Percentiles rank a stretch among this genome's conserved stretches.
Evolutionary conservation across 1,140 invertebrate species (phyloP).

Genomic region (Atopsyche davidsoni): DNA sequence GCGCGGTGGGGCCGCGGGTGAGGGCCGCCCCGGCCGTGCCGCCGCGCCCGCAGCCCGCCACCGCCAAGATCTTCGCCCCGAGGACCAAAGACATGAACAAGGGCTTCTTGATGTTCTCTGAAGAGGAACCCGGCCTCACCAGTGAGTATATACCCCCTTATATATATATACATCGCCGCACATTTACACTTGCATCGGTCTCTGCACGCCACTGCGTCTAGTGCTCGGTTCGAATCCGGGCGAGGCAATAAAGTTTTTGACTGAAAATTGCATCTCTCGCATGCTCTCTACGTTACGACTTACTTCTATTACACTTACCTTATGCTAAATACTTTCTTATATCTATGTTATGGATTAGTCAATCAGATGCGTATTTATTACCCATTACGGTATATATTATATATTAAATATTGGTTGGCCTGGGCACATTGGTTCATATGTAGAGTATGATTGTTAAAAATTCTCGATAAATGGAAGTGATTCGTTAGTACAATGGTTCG

Average conservation of each 20-base stretch:
- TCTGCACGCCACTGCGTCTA: background rate
- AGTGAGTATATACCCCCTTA: slow-evolving; percentile 62
- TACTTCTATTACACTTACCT: no score
- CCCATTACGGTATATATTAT: no score
- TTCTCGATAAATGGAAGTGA: no score
- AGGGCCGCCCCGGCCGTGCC: slow-evolving; percentile 27
- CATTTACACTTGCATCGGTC: background rate
- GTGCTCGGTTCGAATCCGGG: background rate
- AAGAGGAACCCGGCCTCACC: slow-evolving; percentile 75
- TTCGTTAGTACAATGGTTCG: no score
- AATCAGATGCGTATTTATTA: no score
- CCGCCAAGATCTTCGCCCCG: slow-evolving; percentile 73
- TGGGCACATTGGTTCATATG: no score
- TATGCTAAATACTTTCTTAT: no score
- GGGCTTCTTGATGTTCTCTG: slow-evolving; percentile 81
- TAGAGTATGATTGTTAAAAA: no score
- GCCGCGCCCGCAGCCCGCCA: slow-evolving; percentile 56
- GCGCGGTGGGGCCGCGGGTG: slow-evolving; percentile 32
- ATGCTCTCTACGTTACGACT: no score
- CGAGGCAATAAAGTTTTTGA: background rate
- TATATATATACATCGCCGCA: background rate
- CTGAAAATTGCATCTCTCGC: no score
- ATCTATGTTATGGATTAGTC: no score
- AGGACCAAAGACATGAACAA: slow-evolving; percentile 90
- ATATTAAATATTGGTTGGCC: no score